phyloP scores from a whole-genome alignment of 2,888 invertebrate genomes.

The Tetranychus truncatus region DNA sequence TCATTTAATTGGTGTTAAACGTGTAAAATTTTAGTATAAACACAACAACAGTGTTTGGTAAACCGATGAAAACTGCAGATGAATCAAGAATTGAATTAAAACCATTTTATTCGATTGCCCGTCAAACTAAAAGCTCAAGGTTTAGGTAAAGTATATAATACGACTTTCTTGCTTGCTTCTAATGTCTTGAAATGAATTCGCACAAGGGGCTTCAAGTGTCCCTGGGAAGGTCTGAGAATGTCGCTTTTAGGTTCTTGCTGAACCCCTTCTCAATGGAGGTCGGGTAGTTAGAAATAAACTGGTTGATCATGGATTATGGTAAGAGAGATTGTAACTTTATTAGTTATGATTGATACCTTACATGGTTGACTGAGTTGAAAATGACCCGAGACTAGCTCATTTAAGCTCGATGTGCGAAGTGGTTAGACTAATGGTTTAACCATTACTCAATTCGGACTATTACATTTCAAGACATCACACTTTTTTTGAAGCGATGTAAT shows the following conservation, averaged over 20 bases:
- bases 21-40: too few relatives aligned
- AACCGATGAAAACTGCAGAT: too few relatives aligned
- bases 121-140: not conserved
- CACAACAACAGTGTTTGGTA: too few relatives aligned
- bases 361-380: not conserved
- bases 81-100: too few relatives aligned
- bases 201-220: not conserved
- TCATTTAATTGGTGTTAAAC: too few relatives aligned
- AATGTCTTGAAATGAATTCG: not conserved
- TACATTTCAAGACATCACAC: not conserved
- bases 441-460: not conserved
- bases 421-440: not conserved
- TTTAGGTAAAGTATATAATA: not conserved
- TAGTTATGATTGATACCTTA: not conserved
- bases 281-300: not conserved
- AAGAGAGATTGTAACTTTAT: not conserved
- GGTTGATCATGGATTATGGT: not conserved
- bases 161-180: not conserved
- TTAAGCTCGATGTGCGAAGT: not conserved
- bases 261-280: not conserved
- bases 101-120: not conserved
- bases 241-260: not conserved
- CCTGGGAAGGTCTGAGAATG: slow-evolving; percentile 1
- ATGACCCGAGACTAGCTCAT: not conserved
- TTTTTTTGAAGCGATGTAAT: too few relatives aligned